Evolutionary conservation across 2,113 vertebrate genomes (phyloP), one percentile per base, ranked within the genome.

Genomic region (Grus americana): DNA sequence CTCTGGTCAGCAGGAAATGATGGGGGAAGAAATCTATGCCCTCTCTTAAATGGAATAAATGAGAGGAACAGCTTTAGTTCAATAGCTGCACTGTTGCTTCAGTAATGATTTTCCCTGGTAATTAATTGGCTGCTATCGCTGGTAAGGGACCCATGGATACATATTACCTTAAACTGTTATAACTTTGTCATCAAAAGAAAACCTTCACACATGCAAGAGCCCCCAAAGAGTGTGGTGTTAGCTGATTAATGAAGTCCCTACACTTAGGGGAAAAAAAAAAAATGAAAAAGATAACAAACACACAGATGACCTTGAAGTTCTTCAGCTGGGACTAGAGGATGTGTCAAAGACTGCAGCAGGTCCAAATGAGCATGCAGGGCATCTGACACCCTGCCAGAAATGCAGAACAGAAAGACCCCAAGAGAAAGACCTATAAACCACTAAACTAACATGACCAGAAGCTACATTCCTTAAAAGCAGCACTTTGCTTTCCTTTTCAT

Each of bases 201-300:
- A 49, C 7, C 13, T 90, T 72, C 30, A 30, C 5, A 47, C 3
- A 26, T 23, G 24, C 34, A 40, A 52, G 22, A 15, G 4, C 15
- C 10, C 40, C 12, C 7, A 27, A 36, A 86, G 32, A 16, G 11
- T 16, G 5, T 5, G 6, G 12, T 24, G 17, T 61, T 57, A 73
- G 36, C 34, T 36, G 20, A 79, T 61, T 74, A 70, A 65, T 50
- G 11, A 27, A 82, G 29, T 18, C 18, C 13, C 14, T 65, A 44
- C 9, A 42, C 17, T 49, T 50, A 34, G 9, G 0, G 10, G 4
- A 8, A 15, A 42, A 54, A 47, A 16, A 7, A 10, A 0, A 15
- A 38, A 57, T 30, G 24, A 17, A 8, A 12, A 30, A 15, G 49
- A 38, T 38, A 38, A 38, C 38, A 38, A 38, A 38, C 38, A 38